phyloP scores from a whole-genome alignment of 2,113 vertebrate species.

The Python bivittatus region DNA sequence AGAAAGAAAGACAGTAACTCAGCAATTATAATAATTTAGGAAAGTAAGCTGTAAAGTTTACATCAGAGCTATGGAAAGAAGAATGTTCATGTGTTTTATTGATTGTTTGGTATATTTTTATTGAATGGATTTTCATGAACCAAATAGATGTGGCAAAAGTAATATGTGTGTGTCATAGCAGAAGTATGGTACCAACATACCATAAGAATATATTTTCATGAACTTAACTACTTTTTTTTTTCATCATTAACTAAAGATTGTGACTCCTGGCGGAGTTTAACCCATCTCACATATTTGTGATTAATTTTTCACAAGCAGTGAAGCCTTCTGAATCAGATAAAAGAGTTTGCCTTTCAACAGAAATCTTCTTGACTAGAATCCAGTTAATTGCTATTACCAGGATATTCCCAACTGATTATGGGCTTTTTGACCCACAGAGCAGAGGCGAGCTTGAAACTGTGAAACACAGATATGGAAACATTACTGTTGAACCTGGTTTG shows the following conservation, averaged over 20 bases:
- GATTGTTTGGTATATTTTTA: neutral
- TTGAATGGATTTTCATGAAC: neutral
- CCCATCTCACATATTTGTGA: slow-evolving; percentile 15
- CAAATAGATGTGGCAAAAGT: neutral
- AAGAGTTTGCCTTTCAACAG: neutral
- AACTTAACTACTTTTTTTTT: neutral
- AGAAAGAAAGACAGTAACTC: neutral
- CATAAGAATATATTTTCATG: neutral
- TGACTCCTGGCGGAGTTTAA: slow-evolving; percentile 26
- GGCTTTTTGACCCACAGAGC: neutral
- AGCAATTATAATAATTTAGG: neutral
- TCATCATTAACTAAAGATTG: slow-evolving; percentile 12
- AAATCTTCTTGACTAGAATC: neutral
- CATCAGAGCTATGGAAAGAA: neutral
- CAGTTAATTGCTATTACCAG: neutral
- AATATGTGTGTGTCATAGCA: neutral
- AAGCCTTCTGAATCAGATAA: neutral
- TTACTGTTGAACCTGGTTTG: neutral
- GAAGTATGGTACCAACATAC: neutral
- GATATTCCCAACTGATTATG: slow-evolving; percentile 5
- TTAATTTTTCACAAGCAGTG: slow-evolving; percentile 24
- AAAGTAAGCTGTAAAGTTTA: neutral
- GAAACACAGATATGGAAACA: neutral
- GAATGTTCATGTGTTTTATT: neutral
- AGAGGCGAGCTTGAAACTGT: neutral